phyloP scores from a whole-genome alignment of 2,113 vertebrate species.

The Nycticryphes semicollaris region DNA sequence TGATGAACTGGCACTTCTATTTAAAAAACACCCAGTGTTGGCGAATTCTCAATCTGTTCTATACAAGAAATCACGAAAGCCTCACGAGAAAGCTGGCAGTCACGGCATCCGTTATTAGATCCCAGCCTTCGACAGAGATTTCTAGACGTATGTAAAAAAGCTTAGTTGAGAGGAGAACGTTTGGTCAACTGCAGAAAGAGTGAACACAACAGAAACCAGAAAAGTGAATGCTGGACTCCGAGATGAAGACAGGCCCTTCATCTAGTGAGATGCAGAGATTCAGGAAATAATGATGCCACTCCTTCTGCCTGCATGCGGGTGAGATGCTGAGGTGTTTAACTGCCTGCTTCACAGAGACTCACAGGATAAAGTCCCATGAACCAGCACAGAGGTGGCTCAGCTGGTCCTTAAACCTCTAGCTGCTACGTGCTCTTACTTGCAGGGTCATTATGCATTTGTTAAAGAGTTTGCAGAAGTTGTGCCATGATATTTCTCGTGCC shows the following conservation, averaged over 20 bases:
- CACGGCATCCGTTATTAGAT: not conserved
- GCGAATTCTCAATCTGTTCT: constrained; percentile 37
- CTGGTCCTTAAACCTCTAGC: not conserved
- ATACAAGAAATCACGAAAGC: not conserved
- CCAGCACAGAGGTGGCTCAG: not conserved
- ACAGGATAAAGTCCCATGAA: not conserved
- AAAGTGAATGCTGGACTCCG: accelerated
- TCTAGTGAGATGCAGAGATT: not conserved
- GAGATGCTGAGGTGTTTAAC: not conserved
- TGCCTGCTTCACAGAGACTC: accelerated
- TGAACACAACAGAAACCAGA: not conserved
- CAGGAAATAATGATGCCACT: not conserved
- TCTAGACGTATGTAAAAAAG: not conserved
- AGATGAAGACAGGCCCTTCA: not conserved
- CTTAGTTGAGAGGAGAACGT: not conserved
- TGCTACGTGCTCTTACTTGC: not conserved
- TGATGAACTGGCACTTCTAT: constrained; percentile 24
- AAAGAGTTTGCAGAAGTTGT: not conserved
- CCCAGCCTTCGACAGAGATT: not conserved
- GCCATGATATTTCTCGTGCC: not conserved
- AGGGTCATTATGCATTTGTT: not conserved
- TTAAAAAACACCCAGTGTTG: not conserved
- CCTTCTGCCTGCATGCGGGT: accelerated
- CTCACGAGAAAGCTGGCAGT: not conserved
- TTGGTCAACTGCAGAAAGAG: not conserved